These are phyloP conservation scores for Hyposoter didymator DNA, from an alignment of 2,888 invertebrate species.

Conservation along the genomic window DNA sequence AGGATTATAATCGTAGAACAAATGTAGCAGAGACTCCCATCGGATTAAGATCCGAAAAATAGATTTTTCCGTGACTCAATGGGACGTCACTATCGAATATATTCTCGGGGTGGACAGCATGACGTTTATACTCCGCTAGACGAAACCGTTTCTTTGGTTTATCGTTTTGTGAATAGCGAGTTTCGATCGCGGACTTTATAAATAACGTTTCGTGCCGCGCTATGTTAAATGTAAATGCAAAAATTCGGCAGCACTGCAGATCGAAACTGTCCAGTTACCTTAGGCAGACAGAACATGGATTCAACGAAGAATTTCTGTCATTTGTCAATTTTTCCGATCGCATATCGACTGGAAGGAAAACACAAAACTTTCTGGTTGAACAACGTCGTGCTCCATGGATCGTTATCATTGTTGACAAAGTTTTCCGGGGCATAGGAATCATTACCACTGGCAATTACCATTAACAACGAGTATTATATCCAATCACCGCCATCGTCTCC, in stretches of 20 bases:
- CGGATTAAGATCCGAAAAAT: constrained; percentile 33
- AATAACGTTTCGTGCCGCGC: background rate
- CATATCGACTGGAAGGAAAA: background rate
- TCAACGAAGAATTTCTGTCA: background rate
- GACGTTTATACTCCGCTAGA: constrained; percentile 60
- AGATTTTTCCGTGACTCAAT: constrained; percentile 44
- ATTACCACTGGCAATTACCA: background rate
- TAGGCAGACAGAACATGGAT: too few relatives aligned
- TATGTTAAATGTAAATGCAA: constrained; percentile 10
- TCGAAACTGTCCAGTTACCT: background rate
- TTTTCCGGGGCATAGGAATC: background rate
- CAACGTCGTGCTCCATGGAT: background rate
- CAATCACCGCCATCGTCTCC: background rate
- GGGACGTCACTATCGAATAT: constrained; percentile 35
- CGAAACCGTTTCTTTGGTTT: constrained; percentile 38
- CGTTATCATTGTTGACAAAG: background rate
- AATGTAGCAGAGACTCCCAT: constrained; percentile 29
- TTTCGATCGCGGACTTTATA: constrained; percentile 39
- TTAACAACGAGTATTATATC: too few relatives aligned
- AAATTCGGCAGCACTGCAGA: background rate
- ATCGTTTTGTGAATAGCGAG: constrained; percentile 22
- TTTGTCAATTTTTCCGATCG: background rate
- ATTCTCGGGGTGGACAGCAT: constrained; percentile 29
- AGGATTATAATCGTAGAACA: constrained; percentile 9
- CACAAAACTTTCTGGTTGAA: background rate